phyloP scores from a whole-genome alignment of 64 coral and sea anemone species.

The Montipora foliosa region DNA sequence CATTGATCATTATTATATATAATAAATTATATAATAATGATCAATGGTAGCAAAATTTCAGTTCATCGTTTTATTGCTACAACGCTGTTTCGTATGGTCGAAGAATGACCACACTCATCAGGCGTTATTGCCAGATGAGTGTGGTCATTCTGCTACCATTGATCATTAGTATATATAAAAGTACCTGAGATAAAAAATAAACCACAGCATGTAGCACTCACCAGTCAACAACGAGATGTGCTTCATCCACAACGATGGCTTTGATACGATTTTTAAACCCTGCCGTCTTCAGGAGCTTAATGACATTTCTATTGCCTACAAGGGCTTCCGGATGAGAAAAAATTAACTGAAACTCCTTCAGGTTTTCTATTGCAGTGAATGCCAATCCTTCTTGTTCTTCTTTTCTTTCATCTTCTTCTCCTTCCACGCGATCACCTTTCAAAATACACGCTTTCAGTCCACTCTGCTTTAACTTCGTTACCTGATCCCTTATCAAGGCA shows the following conservation, averaged over 20 bases:
- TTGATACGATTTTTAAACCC: not conserved
- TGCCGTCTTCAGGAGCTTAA: slow-evolving; percentile 22
- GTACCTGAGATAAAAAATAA: too few relatives aligned
- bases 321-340: slow-evolving; percentile 14
- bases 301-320: slow-evolving; percentile 25
- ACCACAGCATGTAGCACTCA: not conserved
- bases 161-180: too few relatives aligned
- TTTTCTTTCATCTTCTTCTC: not conserved
- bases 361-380: not conserved
- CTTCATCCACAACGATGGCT: slow-evolving; percentile 47
- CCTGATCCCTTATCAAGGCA: slow-evolving; percentile 49
- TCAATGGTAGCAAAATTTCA: too few relatives aligned
- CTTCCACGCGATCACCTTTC: slow-evolving; percentile 31
- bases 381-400: too few relatives aligned
- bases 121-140: too few relatives aligned
- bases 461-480: slow-evolving; percentile 19
- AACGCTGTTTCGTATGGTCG: too few relatives aligned
- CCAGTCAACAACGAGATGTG: slow-evolving; percentile 2
- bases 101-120: too few relatives aligned
- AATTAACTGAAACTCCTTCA: not conserved
- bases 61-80: too few relatives aligned
- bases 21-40: too few relatives aligned
- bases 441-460: slow-evolving; percentile 47
- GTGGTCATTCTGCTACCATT: too few relatives aligned
- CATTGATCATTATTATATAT: too few relatives aligned